Conservation (phyloP, 2,888 invertebrate genomes). For the Euproctis similis region DNA sequence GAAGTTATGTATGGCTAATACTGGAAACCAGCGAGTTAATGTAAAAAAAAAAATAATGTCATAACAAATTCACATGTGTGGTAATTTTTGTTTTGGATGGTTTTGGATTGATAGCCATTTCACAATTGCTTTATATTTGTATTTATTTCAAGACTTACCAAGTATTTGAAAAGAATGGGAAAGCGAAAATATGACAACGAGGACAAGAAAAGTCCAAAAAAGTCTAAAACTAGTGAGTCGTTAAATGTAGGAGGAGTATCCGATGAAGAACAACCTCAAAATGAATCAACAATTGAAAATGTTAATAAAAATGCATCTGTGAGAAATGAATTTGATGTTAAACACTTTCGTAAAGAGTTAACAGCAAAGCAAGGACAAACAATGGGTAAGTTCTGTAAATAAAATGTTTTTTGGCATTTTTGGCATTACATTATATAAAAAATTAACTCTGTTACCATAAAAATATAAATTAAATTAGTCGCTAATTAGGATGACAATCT, state of each 20-base stretch:
- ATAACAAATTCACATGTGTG: constrained; percentile 39
- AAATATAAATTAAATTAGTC: no score
- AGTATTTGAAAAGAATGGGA: constrained; percentile 35
- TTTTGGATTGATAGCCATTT: no score
- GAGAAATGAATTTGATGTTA: constrained; percentile 67
- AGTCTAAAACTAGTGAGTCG: constrained; percentile 31
- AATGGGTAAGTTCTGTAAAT: constrained; percentile 74
- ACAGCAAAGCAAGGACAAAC: constrained; percentile 68
- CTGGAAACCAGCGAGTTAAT: no score
- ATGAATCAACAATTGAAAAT: constrained; percentile 18
- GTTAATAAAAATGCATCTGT: constrained; percentile 17
- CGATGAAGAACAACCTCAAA: constrained; percentile 42
- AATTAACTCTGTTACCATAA: no score
- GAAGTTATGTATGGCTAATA: no score
- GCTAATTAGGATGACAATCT: no score
- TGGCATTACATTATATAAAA: no score
- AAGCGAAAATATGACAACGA: constrained; percentile 52
- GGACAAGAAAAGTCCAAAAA: constrained; percentile 30
- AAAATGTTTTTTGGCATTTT: no score
- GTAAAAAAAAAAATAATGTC: constrained; percentile 11
- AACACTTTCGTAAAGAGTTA: constrained; percentile 77
- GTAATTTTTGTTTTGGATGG: background rate
- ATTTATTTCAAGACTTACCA: no score
- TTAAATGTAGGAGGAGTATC: constrained; percentile 18
- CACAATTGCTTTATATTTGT: no score